A percentile compares a stretch with the other conserved stretches of the same genome.
phyloP scores from a whole-genome alignment of 2,888 invertebrate genomes.

The Amblyjoppa proteus region DNA sequence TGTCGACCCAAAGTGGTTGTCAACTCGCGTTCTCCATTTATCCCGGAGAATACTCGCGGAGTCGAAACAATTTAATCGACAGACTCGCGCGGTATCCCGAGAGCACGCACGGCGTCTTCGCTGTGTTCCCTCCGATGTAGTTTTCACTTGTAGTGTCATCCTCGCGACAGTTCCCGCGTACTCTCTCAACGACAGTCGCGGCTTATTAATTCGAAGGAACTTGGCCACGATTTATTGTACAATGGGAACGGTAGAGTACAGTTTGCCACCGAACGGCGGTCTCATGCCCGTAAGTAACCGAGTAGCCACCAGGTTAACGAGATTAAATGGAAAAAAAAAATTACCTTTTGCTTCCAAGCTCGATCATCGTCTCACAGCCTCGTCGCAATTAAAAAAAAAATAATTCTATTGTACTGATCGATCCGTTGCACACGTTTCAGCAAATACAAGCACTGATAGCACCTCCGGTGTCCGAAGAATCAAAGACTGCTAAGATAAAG shows the following conservation, averaged over 20 bases:
- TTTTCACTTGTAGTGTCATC: slow-evolving; percentile 19
- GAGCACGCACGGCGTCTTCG: slow-evolving; percentile 30
- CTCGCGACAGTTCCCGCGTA: neutral
- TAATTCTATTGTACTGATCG: slow-evolving; percentile 67
- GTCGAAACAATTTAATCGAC: slow-evolving; percentile 7
- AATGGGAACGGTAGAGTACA: slow-evolving; percentile 90
- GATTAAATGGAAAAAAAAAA: neutral
- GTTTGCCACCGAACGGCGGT: slow-evolving; percentile 92
- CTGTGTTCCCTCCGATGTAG: slow-evolving; percentile 4
- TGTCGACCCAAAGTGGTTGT: slow-evolving; percentile 44
- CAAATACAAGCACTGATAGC: slow-evolving; percentile 95
- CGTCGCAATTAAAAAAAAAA: neutral
- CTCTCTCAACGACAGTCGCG: neutral
- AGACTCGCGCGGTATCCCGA: slow-evolving; percentile 18
- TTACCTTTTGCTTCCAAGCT: neutral
- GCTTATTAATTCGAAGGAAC: neutral
- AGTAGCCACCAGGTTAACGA: slow-evolving; percentile 31
- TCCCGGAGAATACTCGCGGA: neutral
- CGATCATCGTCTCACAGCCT: neutral
- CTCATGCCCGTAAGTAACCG: slow-evolving; percentile 92
- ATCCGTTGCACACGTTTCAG: slow-evolving; percentile 86
- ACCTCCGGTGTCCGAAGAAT: slow-evolving; percentile 93
- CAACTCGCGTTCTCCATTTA: slow-evolving; percentile 20
- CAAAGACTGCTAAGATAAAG: slow-evolving; percentile 87
- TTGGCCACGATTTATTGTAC: neutral